A percentile compares a stretch with the other conserved stretches of the same genome.
Conservation (phyloP, 2,888 invertebrate genomes). For the Metopia argyrocephala region DNA sequence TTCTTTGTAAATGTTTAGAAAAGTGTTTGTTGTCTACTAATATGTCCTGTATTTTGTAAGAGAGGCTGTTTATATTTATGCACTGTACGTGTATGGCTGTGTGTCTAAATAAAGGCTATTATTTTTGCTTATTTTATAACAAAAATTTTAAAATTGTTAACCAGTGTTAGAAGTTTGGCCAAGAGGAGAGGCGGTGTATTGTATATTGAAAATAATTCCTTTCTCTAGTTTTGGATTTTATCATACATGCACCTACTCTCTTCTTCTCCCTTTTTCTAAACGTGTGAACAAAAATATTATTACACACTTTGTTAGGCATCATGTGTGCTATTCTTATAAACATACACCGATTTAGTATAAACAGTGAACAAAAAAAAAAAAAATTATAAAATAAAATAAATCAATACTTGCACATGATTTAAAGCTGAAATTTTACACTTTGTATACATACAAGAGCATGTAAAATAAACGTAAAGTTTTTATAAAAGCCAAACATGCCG, state of each 20-base stretch:
- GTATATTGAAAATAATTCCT: neutral
- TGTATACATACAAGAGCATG: too few relatives aligned
- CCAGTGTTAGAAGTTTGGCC: neutral
- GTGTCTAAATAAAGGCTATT: constrained; percentile 48
- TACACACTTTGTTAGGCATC: too few relatives aligned
- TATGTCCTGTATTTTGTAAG: neutral
- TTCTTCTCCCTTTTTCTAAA: neutral
- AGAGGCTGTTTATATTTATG: constrained; percentile 41
- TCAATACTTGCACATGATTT: too few relatives aligned
- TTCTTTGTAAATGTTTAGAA: neutral
- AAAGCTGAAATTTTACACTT: too few relatives aligned
- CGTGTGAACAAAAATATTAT: neutral
- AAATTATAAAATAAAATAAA: too few relatives aligned
- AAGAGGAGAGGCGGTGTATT: neutral
- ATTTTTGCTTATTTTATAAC: constrained; percentile 54
- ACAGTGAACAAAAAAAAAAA: too few relatives aligned
- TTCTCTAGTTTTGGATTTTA: neutral
- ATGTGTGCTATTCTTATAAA: too few relatives aligned
- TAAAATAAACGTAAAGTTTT: too few relatives aligned
- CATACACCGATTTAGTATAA: too few relatives aligned
- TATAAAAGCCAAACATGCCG: too few relatives aligned
- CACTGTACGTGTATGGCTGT: constrained; percentile 21
- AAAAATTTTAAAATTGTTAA: constrained; percentile 49
- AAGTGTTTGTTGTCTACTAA: constrained; percentile 29
- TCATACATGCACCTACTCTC: too few relatives aligned